phyloP scores from a whole-genome alignment of 2,797 vertebrate species.

The Propithecus perrieri region DNA sequence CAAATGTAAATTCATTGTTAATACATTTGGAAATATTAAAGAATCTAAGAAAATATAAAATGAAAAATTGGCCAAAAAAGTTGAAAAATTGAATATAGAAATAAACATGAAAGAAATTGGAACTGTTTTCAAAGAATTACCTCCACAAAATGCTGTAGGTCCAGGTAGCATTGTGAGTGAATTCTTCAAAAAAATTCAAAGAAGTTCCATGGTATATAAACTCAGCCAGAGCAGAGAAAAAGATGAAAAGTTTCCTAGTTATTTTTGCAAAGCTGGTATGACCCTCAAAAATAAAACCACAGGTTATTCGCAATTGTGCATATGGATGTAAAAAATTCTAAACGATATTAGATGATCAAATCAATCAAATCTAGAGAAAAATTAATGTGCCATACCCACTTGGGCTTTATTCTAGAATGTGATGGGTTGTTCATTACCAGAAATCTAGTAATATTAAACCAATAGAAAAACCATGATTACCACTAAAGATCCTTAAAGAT shows the following conservation, averaged over 20 bases:
- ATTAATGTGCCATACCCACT: neutral
- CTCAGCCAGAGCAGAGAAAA: neutral
- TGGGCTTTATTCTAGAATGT: neutral
- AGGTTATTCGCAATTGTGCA: neutral
- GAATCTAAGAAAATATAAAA: conserved; percentile 39
- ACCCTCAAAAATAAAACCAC: neutral
- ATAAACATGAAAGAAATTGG: conserved; percentile 1
- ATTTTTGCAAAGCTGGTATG: neutral
- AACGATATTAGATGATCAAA: neutral
- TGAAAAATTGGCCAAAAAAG: neutral
- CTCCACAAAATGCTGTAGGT: neutral
- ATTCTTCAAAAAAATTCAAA: conserved; percentile 24
- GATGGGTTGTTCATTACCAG: neutral
- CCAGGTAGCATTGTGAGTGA: neutral
- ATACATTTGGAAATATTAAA: conserved; percentile 19
- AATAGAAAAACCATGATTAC: neutral
- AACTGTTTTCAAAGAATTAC: conserved; percentile 38
- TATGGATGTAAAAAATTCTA: neutral
- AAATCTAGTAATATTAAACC: neutral
- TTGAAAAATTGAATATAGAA: conserved; percentile 11
- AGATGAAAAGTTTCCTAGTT: neutral
- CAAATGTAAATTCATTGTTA: neutral
- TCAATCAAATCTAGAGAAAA: conserved; percentile 19
- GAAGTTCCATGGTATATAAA: neutral
- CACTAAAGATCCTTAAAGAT: neutral